Evolutionary conservation across 2,888 invertebrate genomes (phyloP), one percentile per base, ranked within the genome.

Genomic region (Chloroclystis v-ata): DNA sequence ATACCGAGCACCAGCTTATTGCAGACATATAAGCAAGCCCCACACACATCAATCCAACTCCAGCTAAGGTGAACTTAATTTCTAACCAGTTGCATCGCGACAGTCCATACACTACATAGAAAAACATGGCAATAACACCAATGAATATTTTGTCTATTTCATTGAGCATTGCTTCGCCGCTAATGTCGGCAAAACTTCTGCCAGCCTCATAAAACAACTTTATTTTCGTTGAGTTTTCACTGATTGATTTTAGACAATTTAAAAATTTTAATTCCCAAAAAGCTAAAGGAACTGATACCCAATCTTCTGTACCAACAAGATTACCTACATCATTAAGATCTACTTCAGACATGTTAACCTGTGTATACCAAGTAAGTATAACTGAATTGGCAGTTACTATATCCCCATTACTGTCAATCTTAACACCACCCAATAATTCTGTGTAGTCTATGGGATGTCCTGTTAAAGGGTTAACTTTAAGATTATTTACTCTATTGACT

Each of bases 131-230:
- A 29, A 89, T 54, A 52, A 92, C 91, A 37, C 95, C 95, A 46
- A 91, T 67, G 25, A 89, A 80, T 12, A 95, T 73, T 77, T 92
- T 92, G 58, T 91, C 91, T 47, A 93, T 81, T 66, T 95, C 95
- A 72, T 92, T 90, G 69, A 93, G 92, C 89, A 94, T 91, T 5
- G 92, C 87, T 37, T 89, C 83, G 1, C 90, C 89, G 69, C 92
- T 94, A 25, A 93, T 89, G 68, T 95, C 94, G n/a, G 92, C 93
- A 78, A 93, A 95, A 75, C 94, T 92, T 75, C 92, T 82, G 1
- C 90, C 91, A 30, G 92, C 84, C 57, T 89, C 87, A 74, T 90
- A 92, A 68, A 82, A 90, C 25, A 91, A 57, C 30, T 81, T 72
- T 4, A 89, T 63, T 24, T 82, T 77, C 35, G 61, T 76, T 56